Evolutionary conservation across 1,140 invertebrate genomes (phyloP).

Genomic region (Episyrphus balteatus): DNA sequence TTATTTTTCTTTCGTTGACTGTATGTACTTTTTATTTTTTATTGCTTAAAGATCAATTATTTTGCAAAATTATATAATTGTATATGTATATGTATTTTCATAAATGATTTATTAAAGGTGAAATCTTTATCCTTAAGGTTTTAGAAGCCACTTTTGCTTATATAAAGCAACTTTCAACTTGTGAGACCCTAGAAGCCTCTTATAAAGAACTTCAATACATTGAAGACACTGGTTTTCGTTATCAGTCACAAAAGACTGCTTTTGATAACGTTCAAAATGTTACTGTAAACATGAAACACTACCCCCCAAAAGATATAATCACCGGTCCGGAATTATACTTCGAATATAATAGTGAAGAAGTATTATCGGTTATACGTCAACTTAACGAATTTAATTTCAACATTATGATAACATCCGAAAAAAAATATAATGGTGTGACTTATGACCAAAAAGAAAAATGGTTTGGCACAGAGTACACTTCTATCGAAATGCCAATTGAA

Average conservation of each 20-base stretch:
- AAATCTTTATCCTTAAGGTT: constrained; percentile 36
- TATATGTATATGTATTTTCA: too few relatives aligned
- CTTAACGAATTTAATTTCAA: constrained; percentile 64
- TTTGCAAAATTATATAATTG: too few relatives aligned
- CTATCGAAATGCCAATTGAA: constrained; percentile 43
- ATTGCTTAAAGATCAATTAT: too few relatives aligned
- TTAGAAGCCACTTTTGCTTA: constrained; percentile 60
- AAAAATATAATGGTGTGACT: constrained; percentile 42
- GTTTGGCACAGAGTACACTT: constrained; percentile 34
- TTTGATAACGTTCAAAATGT: constrained; percentile 69
- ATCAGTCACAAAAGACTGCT: constrained; percentile 53
- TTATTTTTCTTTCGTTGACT: too few relatives aligned
- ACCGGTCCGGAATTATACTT: constrained; percentile 61
- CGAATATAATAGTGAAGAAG: constrained; percentile 62
- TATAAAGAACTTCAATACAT: constrained; percentile 45
- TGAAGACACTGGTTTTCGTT: constrained; percentile 59
- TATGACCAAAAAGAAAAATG: constrained; percentile 59
- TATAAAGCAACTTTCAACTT: constrained; percentile 52
- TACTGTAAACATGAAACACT: constrained; percentile 69
- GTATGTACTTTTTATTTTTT: too few relatives aligned
- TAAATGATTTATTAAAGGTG: too few relatives aligned
- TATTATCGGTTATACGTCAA: constrained; percentile 51
- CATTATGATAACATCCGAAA: constrained; percentile 54
- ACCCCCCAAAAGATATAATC: constrained; percentile 64
- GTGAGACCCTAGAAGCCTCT: constrained; percentile 44